These are phyloP conservation scores for Microplitis mediator DNA, from an alignment of 1,140 invertebrate genomes.

Conservation along the genomic window DNA sequence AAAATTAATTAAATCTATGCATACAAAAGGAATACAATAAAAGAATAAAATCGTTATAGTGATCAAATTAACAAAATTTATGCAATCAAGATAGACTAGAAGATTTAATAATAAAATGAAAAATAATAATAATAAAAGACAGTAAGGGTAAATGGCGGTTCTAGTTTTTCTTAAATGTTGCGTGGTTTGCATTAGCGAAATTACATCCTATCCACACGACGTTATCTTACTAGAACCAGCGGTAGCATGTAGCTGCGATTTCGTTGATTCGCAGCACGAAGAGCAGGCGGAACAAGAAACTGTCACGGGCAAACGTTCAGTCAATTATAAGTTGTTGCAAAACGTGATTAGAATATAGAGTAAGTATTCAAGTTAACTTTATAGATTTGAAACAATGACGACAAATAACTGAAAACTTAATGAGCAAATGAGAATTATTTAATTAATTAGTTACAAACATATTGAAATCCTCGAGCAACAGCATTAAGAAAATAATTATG, in stretches of 20 bases:
- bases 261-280: conserved; percentile 43
- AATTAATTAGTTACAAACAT: too few species aligned
- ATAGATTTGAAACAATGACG: background rate
- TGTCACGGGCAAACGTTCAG: conserved; percentile 50
- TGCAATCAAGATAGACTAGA: too few species aligned
- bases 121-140: background rate
- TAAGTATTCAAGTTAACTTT: background rate
- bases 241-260: conserved; percentile 28
- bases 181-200: conserved; percentile 7
- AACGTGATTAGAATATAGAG: conserved; percentile 40
- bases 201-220: conserved; percentile 11
- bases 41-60: background rate
- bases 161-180: conserved; percentile 11
- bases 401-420: background rate
- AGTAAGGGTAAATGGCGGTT: background rate
- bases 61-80: background rate
- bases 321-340: conserved; percentile 52
- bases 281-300: conserved; percentile 39
- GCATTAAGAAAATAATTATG: too few species aligned
- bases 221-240: conserved; percentile 21
- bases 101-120: background rate
- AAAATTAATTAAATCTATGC: background rate
- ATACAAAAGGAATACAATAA: background rate
- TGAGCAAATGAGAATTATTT: background rate
- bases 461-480: too few species aligned